Evolutionary conservation across 1,140 invertebrate species (phyloP).

Genomic region (Lucilia sericata): DNA sequence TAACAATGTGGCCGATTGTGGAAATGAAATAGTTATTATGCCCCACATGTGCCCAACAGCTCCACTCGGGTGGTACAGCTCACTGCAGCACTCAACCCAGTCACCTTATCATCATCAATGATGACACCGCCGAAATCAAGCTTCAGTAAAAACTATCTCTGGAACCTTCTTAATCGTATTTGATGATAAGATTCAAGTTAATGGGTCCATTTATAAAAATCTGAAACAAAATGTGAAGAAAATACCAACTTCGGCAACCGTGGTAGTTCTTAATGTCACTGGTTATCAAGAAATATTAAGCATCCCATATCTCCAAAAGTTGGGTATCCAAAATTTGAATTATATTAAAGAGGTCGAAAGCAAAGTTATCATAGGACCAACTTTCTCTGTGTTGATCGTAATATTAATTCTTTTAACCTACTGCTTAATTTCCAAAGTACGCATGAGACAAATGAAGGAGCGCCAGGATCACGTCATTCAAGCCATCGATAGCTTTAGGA

Average conservation of each 20-base stretch:
- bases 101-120: constrained; percentile 1
- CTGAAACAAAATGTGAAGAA: neutral
- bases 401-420: too few relatives aligned
- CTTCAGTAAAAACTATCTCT: neutral
- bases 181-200: constrained; percentile 17
- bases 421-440: too few relatives aligned
- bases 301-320: too few relatives aligned
- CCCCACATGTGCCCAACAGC: neutral
- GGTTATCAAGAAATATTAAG: too few relatives aligned
- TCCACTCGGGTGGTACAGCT: neutral
- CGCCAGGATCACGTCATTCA: too few relatives aligned
- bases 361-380: too few relatives aligned
- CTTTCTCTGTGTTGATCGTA: too few relatives aligned
- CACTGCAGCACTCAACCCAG: neutral
- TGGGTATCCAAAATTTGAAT: too few relatives aligned
- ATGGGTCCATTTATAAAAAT: neutral
- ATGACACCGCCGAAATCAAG: neutral
- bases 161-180: neutral
- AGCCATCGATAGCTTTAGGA: too few relatives aligned
- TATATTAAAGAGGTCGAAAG: too few relatives aligned
- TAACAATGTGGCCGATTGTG: constrained; percentile 32
- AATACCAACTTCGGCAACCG: neutral
- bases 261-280: neutral
- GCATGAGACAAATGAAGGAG: too few relatives aligned
- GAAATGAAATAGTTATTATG: neutral